These are phyloP conservation scores for Napeogenes inachia DNA, from an alignment of 2,888 invertebrate species.

Conservation along the genomic window DNA sequence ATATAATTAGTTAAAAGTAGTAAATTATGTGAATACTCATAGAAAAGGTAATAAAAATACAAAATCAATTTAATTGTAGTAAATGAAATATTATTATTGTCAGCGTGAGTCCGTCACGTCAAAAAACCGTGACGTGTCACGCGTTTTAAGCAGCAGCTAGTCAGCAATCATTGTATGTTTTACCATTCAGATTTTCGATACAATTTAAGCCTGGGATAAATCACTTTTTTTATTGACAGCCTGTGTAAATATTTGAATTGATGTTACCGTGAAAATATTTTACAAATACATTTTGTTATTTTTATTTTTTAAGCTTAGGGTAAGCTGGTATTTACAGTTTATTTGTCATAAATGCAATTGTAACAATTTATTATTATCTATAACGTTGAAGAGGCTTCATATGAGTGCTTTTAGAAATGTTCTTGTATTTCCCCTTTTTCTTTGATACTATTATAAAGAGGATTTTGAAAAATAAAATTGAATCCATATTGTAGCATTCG, in stretches of 20 bases:
- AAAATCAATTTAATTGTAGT: too few relatives aligned
- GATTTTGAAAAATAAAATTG: too few relatives aligned
- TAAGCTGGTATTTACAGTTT: not conserved
- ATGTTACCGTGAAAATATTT: slow-evolving; percentile 12
- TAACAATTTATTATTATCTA: too few relatives aligned
- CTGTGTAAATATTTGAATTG: slow-evolving; percentile 29
- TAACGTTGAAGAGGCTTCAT: too few relatives aligned
- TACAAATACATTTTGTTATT: slow-evolving; percentile 3
- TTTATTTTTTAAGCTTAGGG: not conserved
- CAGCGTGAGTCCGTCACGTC: slow-evolving; percentile 1
- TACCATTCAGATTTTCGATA: slow-evolving; percentile 19
- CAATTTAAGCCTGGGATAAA: slow-evolving; percentile 20
- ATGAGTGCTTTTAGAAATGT: too few relatives aligned
- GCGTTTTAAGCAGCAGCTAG: slow-evolving; percentile 10
- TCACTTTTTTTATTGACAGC: slow-evolving; percentile 25
- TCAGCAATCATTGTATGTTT: slow-evolving; percentile 13
- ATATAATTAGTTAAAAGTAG: too few relatives aligned
- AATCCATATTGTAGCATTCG: not conserved
- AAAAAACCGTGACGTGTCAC: slow-evolving; percentile 17
- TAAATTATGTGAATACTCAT: too few relatives aligned
- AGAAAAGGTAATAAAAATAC: too few relatives aligned
- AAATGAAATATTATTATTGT: not conserved
- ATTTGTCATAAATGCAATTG: too few relatives aligned
- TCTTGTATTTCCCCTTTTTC: too few relatives aligned
- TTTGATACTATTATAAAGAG: too few relatives aligned